These are phyloP conservation scores for Drosophila colorata DNA, from an alignment of 2,888 invertebrate species.

Conservation along the genomic window DNA sequence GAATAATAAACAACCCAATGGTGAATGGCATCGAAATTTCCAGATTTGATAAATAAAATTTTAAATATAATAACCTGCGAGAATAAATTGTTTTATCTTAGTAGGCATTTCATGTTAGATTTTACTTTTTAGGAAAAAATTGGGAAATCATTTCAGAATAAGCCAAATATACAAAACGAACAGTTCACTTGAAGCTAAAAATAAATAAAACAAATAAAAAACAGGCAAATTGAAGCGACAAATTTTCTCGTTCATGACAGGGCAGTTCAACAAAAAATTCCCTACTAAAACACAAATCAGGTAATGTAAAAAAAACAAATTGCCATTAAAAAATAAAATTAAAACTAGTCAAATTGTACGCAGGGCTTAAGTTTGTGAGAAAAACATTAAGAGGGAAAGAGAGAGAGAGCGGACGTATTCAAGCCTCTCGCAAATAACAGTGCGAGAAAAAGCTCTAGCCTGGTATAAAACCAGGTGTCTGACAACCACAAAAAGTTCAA, in stretches of 20 bases:
- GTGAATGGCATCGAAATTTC: constrained; percentile 45
- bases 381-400: constrained; percentile 13
- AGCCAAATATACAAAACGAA: neutral
- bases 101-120: neutral
- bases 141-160: constrained; percentile 4
- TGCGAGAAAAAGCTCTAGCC: constrained; percentile 38
- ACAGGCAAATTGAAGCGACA: neutral
- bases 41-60: neutral
- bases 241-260: neutral
- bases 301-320: neutral
- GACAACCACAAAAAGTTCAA: constrained; percentile 30
- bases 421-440: constrained; percentile 12
- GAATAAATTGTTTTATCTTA: neutral
- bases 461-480: constrained; percentile 46
- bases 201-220: neutral
- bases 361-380: constrained; percentile 23
- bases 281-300: neutral
- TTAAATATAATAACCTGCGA: neutral
- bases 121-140: neutral
- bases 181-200: neutral
- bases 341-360: constrained; percentile 12
- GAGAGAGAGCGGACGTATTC: constrained; percentile 21
- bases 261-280: neutral
- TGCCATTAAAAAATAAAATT: neutral
- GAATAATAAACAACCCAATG: constrained; percentile 29